Percentiles rank a stretch among this genome's conserved stretches.
Evolutionary conservation across 2,113 vertebrate species (phyloP).

Genomic region (Periophthalmus modestus): DNA sequence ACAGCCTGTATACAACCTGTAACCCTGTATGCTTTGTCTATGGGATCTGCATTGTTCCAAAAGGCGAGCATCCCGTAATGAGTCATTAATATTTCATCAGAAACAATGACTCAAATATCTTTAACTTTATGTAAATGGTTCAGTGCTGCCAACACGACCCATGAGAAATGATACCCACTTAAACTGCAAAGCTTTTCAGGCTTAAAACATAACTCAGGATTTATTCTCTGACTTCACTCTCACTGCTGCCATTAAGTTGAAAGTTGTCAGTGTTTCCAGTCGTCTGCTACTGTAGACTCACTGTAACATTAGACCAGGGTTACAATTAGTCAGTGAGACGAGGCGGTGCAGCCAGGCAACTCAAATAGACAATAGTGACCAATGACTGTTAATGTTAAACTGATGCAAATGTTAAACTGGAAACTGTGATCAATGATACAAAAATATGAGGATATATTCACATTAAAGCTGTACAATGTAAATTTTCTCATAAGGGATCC

Average conservation of each 20-base stretch:
- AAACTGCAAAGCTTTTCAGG: background rate
- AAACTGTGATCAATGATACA: too few relatives aligned
- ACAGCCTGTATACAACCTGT: background rate
- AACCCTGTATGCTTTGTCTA: background rate
- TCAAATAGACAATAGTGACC: background rate
- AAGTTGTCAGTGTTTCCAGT: slow-evolving; percentile 7
- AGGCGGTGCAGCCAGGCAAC: background rate
- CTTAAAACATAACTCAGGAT: background rate
- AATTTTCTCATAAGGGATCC: too few relatives aligned
- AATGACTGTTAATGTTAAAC: background rate
- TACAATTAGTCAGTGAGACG: background rate
- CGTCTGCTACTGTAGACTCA: slow-evolving; percentile 1
- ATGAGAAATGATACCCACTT: background rate
- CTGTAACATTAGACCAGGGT: background rate
- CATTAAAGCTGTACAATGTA: too few relatives aligned
- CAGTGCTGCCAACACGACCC: background rate
- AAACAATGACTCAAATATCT: slow-evolving; percentile 3
- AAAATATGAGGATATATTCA: too few relatives aligned
- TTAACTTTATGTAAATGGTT: background rate
- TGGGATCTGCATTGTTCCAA: background rate
- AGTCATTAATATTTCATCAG: slow-evolving; percentile 6
- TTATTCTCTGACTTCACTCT: slow-evolving; percentile 2
- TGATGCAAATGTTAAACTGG: too few relatives aligned
- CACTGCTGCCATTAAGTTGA: background rate
- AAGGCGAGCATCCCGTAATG: background rate